phyloP scores from a whole-genome alignment of 2,888 invertebrate species.

The Idaea biselata region DNA sequence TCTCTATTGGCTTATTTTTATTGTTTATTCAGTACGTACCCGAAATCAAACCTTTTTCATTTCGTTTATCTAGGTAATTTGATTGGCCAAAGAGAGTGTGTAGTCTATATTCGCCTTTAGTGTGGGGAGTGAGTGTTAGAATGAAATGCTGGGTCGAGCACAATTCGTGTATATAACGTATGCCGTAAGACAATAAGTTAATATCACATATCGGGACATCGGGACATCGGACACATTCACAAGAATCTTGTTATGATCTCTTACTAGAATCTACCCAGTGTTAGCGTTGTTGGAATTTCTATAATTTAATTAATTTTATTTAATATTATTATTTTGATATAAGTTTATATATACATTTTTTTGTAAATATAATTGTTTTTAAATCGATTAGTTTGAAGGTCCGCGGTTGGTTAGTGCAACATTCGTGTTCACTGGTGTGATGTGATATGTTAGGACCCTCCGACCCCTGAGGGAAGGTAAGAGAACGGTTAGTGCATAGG shows the following conservation, averaged over 20 bases:
- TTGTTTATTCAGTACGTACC: too few species aligned
- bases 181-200: conserved; percentile 70
- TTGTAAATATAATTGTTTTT: conserved; percentile 70
- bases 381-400: conserved; percentile 43
- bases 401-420: conserved; percentile 63
- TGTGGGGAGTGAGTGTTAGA: conserved; percentile 42
- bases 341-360: conserved; percentile 62
- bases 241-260: conserved; percentile 80
- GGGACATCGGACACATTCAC: conserved; percentile 48
- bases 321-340: conserved; percentile 68
- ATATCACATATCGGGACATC: conserved; percentile 67
- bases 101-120: conserved; percentile 26
- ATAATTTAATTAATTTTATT: conserved; percentile 61
- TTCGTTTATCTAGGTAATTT: too few species aligned
- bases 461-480: conserved; percentile 34
- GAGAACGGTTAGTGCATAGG: conserved; percentile 66
- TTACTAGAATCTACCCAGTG: conserved; percentile 78
- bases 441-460: conserved; percentile 66
- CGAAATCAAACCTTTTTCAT: too few species aligned
- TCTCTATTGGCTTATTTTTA: neutral
- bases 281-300: conserved; percentile 70
- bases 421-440: conserved; percentile 44
- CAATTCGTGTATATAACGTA: conserved; percentile 64
- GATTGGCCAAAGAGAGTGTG: conserved; percentile 10
- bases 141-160: conserved; percentile 73